Percentiles rank a stretch among this genome's conserved stretches.
phyloP scores from a whole-genome alignment of 2,888 invertebrate genomes.

The Drosophila fungiperda region DNA sequence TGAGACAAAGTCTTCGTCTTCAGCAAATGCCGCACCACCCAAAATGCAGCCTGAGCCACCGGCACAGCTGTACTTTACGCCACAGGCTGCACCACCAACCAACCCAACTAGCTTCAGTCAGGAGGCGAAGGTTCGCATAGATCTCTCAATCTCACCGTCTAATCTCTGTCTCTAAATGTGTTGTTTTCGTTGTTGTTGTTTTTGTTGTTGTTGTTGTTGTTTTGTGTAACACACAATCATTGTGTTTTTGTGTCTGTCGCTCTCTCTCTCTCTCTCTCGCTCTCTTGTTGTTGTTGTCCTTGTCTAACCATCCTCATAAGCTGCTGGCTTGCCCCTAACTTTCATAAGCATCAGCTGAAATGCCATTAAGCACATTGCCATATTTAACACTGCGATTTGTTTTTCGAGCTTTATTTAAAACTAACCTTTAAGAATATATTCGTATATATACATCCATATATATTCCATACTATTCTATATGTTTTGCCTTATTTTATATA shows the following conservation, averaged over 20 bases:
- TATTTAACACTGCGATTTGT: constrained; percentile 21
- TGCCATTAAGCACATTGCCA: constrained; percentile 24
- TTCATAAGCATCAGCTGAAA: constrained; percentile 20
- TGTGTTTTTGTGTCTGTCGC: constrained; percentile 14
- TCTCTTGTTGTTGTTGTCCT: constrained; percentile 20
- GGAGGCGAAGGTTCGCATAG: constrained; percentile 84
- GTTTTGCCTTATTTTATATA: neutral
- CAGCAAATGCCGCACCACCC: constrained; percentile 23
- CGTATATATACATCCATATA: fast-evolving
- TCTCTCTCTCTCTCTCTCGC: constrained; percentile 10
- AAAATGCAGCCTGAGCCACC: constrained; percentile 70
- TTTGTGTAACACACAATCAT: constrained; percentile 62
- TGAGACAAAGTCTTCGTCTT: constrained; percentile 69
- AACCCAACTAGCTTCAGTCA: constrained; percentile 62
- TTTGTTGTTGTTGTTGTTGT: constrained; percentile 47
- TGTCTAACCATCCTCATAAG: constrained; percentile 18
- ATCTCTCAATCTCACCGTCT: constrained; percentile 31
- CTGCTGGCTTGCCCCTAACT: constrained; percentile 36
- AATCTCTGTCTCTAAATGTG: constrained; percentile 30
- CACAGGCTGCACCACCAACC: constrained; percentile 39
- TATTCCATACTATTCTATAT: neutral
- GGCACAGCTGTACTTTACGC: constrained; percentile 65
- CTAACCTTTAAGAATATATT: neutral
- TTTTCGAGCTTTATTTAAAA: neutral
- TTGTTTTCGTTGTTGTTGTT: constrained; percentile 43